These are phyloP conservation scores for Drosophila monieri DNA, from an alignment of 2,888 invertebrate species.

Conservation along the genomic window DNA sequence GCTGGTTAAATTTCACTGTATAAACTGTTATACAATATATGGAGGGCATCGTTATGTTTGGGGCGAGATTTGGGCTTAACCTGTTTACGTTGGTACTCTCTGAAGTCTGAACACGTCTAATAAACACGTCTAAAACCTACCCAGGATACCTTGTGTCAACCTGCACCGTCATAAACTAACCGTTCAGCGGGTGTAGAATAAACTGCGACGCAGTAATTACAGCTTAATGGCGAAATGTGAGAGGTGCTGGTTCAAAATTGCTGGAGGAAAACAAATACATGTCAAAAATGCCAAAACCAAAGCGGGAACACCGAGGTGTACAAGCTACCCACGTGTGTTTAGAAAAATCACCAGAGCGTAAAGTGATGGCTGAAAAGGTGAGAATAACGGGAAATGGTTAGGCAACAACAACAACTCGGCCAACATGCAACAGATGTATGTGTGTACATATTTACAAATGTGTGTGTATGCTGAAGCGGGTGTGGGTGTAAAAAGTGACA, in stretches of 20 bases:
- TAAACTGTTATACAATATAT: no score
- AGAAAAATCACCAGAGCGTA: constrained; percentile 29
- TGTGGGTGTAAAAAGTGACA: neutral
- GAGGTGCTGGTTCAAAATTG: constrained; percentile 32
- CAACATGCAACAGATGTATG: constrained; percentile 68
- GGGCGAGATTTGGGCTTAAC: neutral
- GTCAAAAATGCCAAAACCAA: constrained; percentile 8
- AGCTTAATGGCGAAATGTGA: constrained; percentile 42
- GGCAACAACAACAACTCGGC: constrained; percentile 47
- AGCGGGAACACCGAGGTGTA: constrained; percentile 16
- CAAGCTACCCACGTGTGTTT: constrained; percentile 32
- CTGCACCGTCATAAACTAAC: constrained; percentile 24
- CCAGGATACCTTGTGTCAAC: constrained; percentile 22
- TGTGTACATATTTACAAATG: constrained; percentile 7
- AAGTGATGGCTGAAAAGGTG: constrained; percentile 33
- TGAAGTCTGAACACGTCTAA: neutral
- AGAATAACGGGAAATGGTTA: constrained; percentile 15
- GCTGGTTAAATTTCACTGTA: constrained; percentile 7
- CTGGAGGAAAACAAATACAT: neutral
- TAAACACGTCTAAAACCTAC: constrained; percentile 12
- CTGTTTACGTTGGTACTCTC: neutral
- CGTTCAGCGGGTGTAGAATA: constrained; percentile 5
- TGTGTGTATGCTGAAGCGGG: neutral
- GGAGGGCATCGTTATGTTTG: no score
- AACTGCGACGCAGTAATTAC: constrained; percentile 51